Base-by-base conservation (phyloP, 2,888 invertebrate species). In the Tipula unca region DNA sequence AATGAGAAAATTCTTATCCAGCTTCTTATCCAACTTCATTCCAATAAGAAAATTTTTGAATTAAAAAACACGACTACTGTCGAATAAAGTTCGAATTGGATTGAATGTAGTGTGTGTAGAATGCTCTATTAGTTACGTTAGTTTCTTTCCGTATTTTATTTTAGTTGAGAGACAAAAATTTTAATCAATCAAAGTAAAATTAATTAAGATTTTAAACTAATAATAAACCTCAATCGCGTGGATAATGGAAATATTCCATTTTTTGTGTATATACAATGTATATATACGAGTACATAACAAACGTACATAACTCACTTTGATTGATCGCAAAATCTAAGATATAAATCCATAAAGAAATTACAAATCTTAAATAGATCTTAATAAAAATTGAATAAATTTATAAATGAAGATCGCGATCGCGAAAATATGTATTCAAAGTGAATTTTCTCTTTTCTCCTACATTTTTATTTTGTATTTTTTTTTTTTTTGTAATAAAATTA, bases 381-480 rank as follows among this genome's bases (percentile, higher is more conserved):
- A 48, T 6, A 48, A 48, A n/a, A 48, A 48, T 48, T 1, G 25
- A 13, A 48, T 69, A 25, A 10, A 69, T 25, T n/a, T 25, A 69
- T 10, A 69, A 69, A 69, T 69, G 25, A 69, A 69, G 69, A 69
- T 69, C 69, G 69, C 69, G 69, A 69, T 20, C 69, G 69, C 69
- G 69, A 69, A 69, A 69, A 25, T 69, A 25, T 54, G 0, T 69
- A 69, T 69, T 69, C 69, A 69, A 25, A 69, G 69, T 69, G 25
- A n/a, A 83, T 32, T 83, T 83, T 83, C 83, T 83, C 83, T 83
- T 83, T 83, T 83, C 83, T 83, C 83, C 83, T 83, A 83, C 83
- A 83, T 83, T 32, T 83, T 83, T 83, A 39, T 29, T 82, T n/a
- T n/a, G n/a, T 29, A 6, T 3, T 82, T 5, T 82, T 29, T 13